Evolutionary conservation across 2,888 invertebrate genomes (phyloP).

Genomic region (Leucoma salicis): DNA sequence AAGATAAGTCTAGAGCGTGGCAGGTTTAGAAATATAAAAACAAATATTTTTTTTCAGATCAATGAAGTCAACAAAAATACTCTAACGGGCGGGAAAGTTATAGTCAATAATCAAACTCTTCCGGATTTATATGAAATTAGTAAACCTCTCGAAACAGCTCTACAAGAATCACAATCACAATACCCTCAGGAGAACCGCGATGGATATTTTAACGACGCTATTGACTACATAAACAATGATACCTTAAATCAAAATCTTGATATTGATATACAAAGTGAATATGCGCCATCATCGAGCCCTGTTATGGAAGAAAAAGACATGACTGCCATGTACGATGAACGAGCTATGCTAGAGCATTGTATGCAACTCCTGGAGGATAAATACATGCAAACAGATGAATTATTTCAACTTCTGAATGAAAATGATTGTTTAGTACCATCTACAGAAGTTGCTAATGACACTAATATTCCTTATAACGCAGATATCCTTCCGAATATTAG

Average conservation of each 20-base stretch:
- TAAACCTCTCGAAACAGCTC: slow-evolving; percentile 46
- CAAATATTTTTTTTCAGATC: slow-evolving; percentile 39
- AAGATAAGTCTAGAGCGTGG: too few relatives aligned
- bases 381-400: slow-evolving; percentile 13
- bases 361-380: slow-evolving; percentile 10
- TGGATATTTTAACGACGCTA: slow-evolving; percentile 39
- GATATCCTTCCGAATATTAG: too few relatives aligned
- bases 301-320: slow-evolving; percentile 5
- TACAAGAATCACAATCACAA: slow-evolving; percentile 37
- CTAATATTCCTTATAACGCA: too few relatives aligned
- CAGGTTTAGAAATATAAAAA: too few relatives aligned
- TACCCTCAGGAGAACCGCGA: slow-evolving; percentile 42
- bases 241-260: slow-evolving; percentile 7
- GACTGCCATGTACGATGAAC: background rate
- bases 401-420: slow-evolving; percentile 24
- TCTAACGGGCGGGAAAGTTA: slow-evolving; percentile 60
- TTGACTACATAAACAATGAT: slow-evolving; percentile 49
- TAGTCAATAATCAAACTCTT: slow-evolving; percentile 41
- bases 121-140: slow-evolving; percentile 44
- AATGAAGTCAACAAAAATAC: slow-evolving; percentile 58
- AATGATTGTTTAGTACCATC: too few relatives aligned
- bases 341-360: slow-evolving; percentile 1
- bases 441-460: background rate
- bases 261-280: slow-evolving; percentile 3
- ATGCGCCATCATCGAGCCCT: background rate